These are phyloP conservation scores for Parochlus steinenii DNA, from an alignment of 2,888 invertebrate genomes.

Conservation along the genomic window DNA sequence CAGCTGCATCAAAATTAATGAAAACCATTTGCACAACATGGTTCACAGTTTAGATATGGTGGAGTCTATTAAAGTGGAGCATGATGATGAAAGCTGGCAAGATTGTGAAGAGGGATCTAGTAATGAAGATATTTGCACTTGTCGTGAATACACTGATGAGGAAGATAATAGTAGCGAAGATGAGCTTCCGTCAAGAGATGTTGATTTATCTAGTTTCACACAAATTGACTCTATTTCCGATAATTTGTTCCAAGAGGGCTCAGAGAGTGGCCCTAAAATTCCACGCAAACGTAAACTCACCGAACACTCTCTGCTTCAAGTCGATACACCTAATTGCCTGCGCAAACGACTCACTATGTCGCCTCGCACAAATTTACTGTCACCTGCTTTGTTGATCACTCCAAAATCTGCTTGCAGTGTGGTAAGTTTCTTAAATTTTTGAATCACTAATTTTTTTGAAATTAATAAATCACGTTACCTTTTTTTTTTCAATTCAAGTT, in stretches of 20 bases:
- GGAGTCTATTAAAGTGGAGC: conserved; percentile 9
- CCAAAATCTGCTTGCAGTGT: conserved; percentile 4
- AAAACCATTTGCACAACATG: conserved; percentile 2
- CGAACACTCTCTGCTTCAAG: conserved; percentile 16
- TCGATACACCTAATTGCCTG: conserved; percentile 17
- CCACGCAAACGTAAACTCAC: conserved; percentile 29
- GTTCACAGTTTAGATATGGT: not conserved
- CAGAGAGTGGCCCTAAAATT: conserved; percentile 16
- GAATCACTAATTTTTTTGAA: too few species aligned
- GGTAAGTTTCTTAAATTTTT: too few species aligned
- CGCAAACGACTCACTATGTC: conserved; percentile 30
- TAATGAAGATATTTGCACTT: conserved; percentile 28
- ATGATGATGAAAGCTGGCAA: conserved; percentile 23
- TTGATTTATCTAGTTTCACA: conserved; percentile 22
- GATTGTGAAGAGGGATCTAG: conserved; percentile 30
- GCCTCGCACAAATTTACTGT: conserved; percentile 15
- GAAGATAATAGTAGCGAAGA: conserved; percentile 15
- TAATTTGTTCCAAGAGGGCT: conserved; percentile 17
- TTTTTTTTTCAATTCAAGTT: too few species aligned
- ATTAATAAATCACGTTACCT: too few species aligned
- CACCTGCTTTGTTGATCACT: conserved; percentile 5
- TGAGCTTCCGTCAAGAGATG: conserved; percentile 19
- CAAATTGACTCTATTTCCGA: conserved; percentile 23
- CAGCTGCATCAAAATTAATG: conserved; percentile 2
- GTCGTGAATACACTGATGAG: conserved; percentile 21